phyloP scores from a whole-genome alignment of 2,797 vertebrate genomes.

The Acanthornis magna region DNA sequence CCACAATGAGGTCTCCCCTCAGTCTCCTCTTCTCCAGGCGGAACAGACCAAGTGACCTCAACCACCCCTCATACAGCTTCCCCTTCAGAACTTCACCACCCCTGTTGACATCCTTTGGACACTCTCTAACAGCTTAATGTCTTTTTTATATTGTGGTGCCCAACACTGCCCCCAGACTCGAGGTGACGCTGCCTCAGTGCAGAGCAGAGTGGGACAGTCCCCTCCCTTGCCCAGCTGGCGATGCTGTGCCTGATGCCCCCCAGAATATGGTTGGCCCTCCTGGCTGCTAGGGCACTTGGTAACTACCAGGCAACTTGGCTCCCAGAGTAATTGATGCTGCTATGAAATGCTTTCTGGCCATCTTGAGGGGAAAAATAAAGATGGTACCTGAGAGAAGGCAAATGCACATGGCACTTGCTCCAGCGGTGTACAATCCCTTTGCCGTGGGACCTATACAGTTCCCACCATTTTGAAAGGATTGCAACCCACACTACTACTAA shows the following conservation, averaged over 20 bases:
- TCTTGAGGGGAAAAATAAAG: background rate
- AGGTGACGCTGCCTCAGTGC: rapidly evolving
- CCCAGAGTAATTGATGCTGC: background rate
- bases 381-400: background rate
- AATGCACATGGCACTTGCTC: background rate
- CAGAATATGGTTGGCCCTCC: background rate
- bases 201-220: rapidly evolving
- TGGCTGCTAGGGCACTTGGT: background rate
- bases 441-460: background rate
- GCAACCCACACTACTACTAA: background rate
- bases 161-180: background rate
- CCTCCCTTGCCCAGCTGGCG: background rate
- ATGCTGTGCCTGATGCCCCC: background rate
- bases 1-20: background rate
- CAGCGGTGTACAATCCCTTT: background rate
- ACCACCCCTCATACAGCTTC: background rate
- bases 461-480: background rate
- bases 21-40: background rate
- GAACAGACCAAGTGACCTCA: background rate
- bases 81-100: background rate
- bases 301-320: background rate
- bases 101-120: background rate
- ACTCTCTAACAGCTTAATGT: background rate
- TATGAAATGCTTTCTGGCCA: background rate
- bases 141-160: background rate